Base-by-base conservation (phyloP, 2,113 vertebrate species). In the Serinus canaria region DNA sequence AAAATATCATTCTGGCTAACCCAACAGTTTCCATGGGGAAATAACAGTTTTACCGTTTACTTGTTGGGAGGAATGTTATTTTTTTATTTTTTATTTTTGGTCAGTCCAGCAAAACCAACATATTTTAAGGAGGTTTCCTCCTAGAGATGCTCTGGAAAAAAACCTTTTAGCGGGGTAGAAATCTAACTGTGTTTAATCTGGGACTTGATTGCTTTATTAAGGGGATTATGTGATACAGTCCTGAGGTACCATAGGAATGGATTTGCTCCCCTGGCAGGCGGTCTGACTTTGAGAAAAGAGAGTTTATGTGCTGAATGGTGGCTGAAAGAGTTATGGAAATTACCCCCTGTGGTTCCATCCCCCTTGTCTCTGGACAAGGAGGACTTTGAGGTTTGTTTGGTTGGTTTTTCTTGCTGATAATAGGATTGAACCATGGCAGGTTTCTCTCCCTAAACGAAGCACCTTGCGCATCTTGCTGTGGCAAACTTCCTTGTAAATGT, bases 1-100 rank as follows among this genome's bases (percentile, higher is more conserved):
- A 83, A 96, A 93, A 95, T 91, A 94, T 88, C 84, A 64, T 95
- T 96, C 94, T 80, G 93, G 93, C 72, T 93, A 95, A 96, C 87
- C 76, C 76, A 92, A 82, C 39, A 56, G 43, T 75, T 97, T 96
- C 95, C 82, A 49, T 14, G 22, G 87, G 89, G 93, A 96, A 96
- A 95, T 93, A 94, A 94, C 70, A 55, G 43, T 77, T 94, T 83
- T 80, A 59, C 64, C 27, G 0, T 83, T 93, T 90, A 52, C n/a
- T 79, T 91, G 49, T 74, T 41, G 50, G 35, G n/a, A 19, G 3
- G 41, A 7, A 13, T n/a, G 19, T 53, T 53, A 17, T 1, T 27
- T 60, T 60, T 37, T 72, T 31, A 17, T 44, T 89, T 60, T 39
- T 73, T 47, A 23, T 64, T 92, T 92, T 93, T 52, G 80, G 44